These are phyloP conservation scores for Bombus sibiricus DNA, from an alignment of 1,140 invertebrate species.

Conservation along the genomic window DNA sequence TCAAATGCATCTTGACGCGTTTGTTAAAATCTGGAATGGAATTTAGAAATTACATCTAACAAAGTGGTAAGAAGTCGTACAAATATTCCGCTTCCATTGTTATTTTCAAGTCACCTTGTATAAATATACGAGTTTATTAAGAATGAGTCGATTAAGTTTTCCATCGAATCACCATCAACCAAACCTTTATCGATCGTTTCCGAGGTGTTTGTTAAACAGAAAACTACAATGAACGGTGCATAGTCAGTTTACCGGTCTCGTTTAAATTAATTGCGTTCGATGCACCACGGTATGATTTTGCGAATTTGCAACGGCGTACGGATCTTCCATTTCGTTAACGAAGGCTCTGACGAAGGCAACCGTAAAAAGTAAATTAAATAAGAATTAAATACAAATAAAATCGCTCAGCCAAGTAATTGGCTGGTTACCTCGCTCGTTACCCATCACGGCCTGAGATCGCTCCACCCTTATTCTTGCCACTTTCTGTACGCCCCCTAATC, in stretches of 20 bases:
- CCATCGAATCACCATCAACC: not conserved
- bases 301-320: conserved; percentile 63
- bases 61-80: too few relatives aligned
- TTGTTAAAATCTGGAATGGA: too few relatives aligned
- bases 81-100: too few relatives aligned
- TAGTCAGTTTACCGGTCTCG: conserved; percentile 8
- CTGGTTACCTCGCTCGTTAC: conserved; percentile 69
- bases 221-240: not conserved
- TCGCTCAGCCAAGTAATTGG: conserved; percentile 82
- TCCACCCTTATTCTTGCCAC: conserved; percentile 47
- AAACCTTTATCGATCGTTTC: not conserved
- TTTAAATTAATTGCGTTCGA: conserved; percentile 37
- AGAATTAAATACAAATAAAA: conserved; percentile 83
- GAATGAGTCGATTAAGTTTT: not conserved
- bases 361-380: conserved; percentile 83
- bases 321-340: conserved; percentile 77
- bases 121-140: too few relatives aligned
- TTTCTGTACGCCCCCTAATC: conserved; percentile 25
- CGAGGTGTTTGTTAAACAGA: not conserved
- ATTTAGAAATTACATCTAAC: too few relatives aligned
- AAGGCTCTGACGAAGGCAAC: conserved; percentile 59
- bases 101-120: too few relatives aligned
- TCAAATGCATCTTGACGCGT: too few relatives aligned
- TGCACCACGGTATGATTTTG: not conserved
- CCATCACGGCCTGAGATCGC: conserved; percentile 58